These are phyloP conservation scores for Amphilophus citrinellus DNA, from an alignment of 2,113 vertebrate genomes.

Conservation along the genomic window DNA sequence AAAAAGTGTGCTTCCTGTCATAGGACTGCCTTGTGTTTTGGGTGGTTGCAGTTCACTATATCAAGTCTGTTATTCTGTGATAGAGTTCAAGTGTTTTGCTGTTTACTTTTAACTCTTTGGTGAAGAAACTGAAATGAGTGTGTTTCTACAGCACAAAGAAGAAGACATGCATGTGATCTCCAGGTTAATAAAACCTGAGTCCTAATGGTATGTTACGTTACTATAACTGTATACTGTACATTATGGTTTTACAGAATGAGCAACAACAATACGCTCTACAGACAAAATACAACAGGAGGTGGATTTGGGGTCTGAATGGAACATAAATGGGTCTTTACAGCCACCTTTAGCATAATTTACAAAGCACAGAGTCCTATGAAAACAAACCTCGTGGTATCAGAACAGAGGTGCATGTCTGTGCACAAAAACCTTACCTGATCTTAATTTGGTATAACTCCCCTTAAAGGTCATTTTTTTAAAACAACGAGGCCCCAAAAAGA, in stretches of 20 bases:
- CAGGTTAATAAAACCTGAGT: constrained; percentile 10
- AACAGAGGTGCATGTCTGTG: not conserved
- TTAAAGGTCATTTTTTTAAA: not conserved
- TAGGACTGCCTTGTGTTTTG: not conserved
- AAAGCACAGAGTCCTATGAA: constrained; percentile 27
- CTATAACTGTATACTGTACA: constrained; percentile 25
- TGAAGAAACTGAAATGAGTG: constrained; percentile 32
- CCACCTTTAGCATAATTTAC: constrained; percentile 35
- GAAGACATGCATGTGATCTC: not conserved
- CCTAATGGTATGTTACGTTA: not conserved
- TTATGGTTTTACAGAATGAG: constrained; percentile 22
- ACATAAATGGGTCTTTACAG: constrained; percentile 24
- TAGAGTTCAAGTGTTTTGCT: constrained; percentile 29
- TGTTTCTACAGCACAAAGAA: not conserved
- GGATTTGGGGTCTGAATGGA: not conserved
- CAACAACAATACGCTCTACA: constrained; percentile 18
- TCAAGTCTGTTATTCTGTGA: not conserved
- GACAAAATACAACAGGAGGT: constrained; percentile 19
- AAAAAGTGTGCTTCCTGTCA: not conserved
- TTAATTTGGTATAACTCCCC: not conserved
- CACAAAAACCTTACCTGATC: not conserved
- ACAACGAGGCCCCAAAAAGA: not conserved
- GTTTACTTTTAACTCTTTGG: constrained; percentile 54
- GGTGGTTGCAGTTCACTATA: not conserved
- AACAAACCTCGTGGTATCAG: constrained; percentile 20